Base-by-base conservation (phyloP, 2,113 vertebrate species). In the Psilopsiagon aurifrons region DNA sequence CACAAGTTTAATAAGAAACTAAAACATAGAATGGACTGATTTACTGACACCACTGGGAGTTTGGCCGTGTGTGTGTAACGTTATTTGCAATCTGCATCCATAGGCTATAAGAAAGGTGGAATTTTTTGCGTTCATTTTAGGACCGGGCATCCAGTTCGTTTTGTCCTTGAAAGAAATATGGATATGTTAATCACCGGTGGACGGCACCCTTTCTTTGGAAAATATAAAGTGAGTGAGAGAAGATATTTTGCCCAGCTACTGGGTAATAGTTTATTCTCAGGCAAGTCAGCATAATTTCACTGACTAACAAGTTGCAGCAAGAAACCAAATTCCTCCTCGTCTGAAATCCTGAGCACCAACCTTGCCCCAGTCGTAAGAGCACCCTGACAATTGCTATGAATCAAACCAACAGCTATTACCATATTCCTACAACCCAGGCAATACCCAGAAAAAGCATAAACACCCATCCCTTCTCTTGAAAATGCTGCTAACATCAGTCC, bases 161-260 rank as follows among this genome's bases (percentile, higher is more conserved):
- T 98, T 87, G 96, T 98, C 71, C 96, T 99, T 86, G 98, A 99
- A 90, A 97, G 98, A 67, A 98, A 98, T 52, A 98, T 96, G 8
- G 98, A 98, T 92, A 98, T 98, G 98, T 75, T 99, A 91, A 98
- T 98, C 86, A 98, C 97, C 8, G 98, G 98, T 66, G 98, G 90
- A n/a, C 92, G 98, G 7, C 98, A 99, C 67, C 98, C 98, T 9
- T 94, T 98, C 66, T 96, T 98, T 92, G 98, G 96, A 71, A 98
- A 97, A 97, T 98, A 99, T 83, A 99, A 99, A 97, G 98, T 99
- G 52, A 96, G 96, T 92, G 75, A 82, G 70, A 80, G 19, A 83
- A 66, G 33, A 7, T 67, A 39, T 55, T 86, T 92, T 59, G 17
- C 68, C 44, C 31, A 49, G 0, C 75, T 80, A 27, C 16, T 51